Evolutionary conservation across 2,888 invertebrate species (phyloP).

Genomic region (Hermaeophaga mercurialis): DNA sequence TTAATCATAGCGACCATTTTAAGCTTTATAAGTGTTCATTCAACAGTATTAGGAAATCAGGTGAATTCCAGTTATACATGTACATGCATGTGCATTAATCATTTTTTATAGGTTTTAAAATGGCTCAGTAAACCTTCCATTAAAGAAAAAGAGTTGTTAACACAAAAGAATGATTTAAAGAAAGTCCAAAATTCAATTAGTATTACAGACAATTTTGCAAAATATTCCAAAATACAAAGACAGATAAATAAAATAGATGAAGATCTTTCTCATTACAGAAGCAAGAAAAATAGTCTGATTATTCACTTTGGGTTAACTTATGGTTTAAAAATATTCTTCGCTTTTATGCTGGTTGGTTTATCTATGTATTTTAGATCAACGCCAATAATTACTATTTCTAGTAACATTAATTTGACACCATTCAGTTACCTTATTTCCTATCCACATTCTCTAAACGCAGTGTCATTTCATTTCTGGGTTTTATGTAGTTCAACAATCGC

Average conservation of each 20-base stretch:
- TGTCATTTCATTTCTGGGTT: slow-evolving; percentile 62
- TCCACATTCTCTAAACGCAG: slow-evolving; percentile 59
- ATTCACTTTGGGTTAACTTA: slow-evolving; percentile 51
- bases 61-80: slow-evolving; percentile 50
- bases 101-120: slow-evolving; percentile 59
- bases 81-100: too few species aligned
- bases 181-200: slow-evolving; percentile 60
- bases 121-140: slow-evolving; percentile 59
- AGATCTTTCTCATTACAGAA: slow-evolving; percentile 55
- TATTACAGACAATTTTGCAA: slow-evolving; percentile 66
- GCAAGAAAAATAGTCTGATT: slow-evolving; percentile 39
- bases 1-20: slow-evolving; percentile 58
- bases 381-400: slow-evolving; percentile 58
- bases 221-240: slow-evolving; percentile 64
- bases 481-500: slow-evolving; percentile 59
- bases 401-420: slow-evolving; percentile 57
- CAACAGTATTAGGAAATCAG: slow-evolving; percentile 60
- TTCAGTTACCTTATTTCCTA: slow-evolving; percentile 59
- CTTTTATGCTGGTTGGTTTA: slow-evolving; percentile 52
- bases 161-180: slow-evolving; percentile 58
- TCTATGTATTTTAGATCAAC: slow-evolving; percentile 57
- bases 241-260: slow-evolving; percentile 63
- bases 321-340: slow-evolving; percentile 53
- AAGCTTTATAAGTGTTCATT: slow-evolving; percentile 59
- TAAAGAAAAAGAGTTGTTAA: slow-evolving; percentile 57